phyloP scores from a whole-genome alignment of 2,888 invertebrate genomes.

The Sarcophaga rosellei region DNA sequence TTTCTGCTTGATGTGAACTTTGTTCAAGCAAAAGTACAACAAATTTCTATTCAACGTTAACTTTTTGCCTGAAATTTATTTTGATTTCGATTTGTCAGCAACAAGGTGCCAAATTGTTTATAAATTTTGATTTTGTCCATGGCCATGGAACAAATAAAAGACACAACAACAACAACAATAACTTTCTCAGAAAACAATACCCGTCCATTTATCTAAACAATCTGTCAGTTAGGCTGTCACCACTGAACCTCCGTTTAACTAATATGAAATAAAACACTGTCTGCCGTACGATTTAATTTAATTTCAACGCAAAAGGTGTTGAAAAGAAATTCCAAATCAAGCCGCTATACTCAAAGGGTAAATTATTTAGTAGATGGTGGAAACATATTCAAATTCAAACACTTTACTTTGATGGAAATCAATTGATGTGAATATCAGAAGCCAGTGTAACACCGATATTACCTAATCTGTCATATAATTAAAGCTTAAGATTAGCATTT shows the following conservation, averaged over 20 bases:
- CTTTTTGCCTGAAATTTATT: not conserved
- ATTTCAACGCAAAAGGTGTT: no score
- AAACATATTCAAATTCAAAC: no score
- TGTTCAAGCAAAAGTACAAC: not conserved
- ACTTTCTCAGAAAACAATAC: not conserved
- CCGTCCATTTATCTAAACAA: not conserved
- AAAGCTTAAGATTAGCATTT: no score
- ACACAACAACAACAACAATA: not conserved
- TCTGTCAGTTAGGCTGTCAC: not conserved
- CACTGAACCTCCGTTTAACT: not conserved
- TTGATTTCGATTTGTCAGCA: not conserved
- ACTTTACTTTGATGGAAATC: no score
- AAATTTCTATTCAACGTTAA: conserved; percentile 16
- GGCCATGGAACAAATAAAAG: conserved; percentile 10
- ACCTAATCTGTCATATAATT: no score
- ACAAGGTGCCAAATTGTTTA: conserved; percentile 10
- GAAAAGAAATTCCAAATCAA: no score
- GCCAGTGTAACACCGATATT: no score
- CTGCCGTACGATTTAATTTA: no score
- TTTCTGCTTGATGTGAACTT: conserved; percentile 1
- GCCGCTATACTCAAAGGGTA: no score
- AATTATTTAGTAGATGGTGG: no score
- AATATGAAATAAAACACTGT: not conserved
- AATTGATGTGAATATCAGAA: no score
- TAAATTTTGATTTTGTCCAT: not conserved